Percentiles rank a stretch among this genome's conserved stretches.
phyloP scores from a whole-genome alignment of 2,113 vertebrate genomes.

The Lasiurus borealis region DNA sequence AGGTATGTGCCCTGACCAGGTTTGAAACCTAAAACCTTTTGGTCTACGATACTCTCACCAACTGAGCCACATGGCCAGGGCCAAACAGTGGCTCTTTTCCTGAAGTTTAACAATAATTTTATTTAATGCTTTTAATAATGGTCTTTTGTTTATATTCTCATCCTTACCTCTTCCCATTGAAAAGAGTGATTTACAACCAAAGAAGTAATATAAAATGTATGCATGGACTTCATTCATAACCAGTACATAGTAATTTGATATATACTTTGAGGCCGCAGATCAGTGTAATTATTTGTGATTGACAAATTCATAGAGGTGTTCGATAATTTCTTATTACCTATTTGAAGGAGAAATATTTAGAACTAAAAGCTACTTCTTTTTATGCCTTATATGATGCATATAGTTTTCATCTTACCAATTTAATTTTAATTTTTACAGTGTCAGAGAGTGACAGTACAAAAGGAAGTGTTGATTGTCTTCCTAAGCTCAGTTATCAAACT shows the following conservation, averaged over 20 bases:
- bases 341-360: constrained; percentile 56
- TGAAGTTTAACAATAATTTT: constrained; percentile 36
- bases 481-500: constrained; percentile 84
- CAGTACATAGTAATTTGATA: constrained; percentile 41
- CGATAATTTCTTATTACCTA: background rate
- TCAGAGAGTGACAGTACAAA: constrained; percentile 89
- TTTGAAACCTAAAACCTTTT: background rate
- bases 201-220: constrained; percentile 40
- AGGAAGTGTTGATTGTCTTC: constrained; percentile 88
- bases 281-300: constrained; percentile 35
- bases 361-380: constrained; percentile 49
- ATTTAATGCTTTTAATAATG: constrained; percentile 49
- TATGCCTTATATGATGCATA: background rate
- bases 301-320: constrained; percentile 38
- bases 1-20: background rate
- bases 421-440: constrained; percentile 80
- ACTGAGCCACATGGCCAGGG: background rate
- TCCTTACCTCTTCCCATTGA: background rate
- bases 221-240: background rate
- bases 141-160: background rate
- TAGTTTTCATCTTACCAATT: constrained; percentile 56
- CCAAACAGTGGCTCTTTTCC: constrained; percentile 9
- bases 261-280: background rate
- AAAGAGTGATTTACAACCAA: constrained; percentile 22
- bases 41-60: background rate